Conservation (phyloP, 2,797 vertebrate genomes). For the Muscicapa comitata region DNA sequence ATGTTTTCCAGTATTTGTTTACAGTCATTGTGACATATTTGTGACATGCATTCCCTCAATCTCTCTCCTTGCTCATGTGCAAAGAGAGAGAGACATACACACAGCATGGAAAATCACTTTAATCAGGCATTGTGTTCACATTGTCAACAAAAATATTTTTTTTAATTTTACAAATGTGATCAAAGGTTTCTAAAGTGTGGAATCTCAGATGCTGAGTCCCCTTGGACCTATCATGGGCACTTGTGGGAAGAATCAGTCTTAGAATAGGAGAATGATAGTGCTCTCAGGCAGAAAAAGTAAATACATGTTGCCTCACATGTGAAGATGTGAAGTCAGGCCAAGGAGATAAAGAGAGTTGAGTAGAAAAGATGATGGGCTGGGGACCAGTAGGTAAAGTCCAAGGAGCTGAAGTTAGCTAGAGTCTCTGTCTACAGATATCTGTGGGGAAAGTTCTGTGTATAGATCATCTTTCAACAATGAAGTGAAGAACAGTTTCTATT, state of each 20-base stretch:
- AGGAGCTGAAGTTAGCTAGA: neutral
- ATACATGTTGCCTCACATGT: neutral
- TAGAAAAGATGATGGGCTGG: neutral
- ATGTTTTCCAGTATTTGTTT: neutral
- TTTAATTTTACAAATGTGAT: neutral
- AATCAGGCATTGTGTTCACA: neutral
- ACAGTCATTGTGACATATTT: neutral
- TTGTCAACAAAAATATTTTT: neutral
- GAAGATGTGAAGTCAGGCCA: neutral
- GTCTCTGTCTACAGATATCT: neutral
- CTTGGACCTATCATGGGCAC: neutral
- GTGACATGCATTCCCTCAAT: neutral
- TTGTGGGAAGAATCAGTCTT: neutral
- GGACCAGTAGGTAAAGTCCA: neutral
- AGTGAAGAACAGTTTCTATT: neutral
- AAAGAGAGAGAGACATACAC: neutral
- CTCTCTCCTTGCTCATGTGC: neutral
- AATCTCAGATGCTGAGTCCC: neutral
- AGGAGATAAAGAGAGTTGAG: neutral
- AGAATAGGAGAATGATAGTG: neutral
- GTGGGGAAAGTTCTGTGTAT: neutral
- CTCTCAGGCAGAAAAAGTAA: neutral
- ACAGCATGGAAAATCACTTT: neutral
- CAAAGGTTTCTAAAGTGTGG: neutral
- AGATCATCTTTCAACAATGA: neutral